Evolutionary conservation across 2,113 vertebrate genomes (phyloP), one percentile per base, ranked within the genome.

Genomic region (Setophaga kirtlandii): DNA sequence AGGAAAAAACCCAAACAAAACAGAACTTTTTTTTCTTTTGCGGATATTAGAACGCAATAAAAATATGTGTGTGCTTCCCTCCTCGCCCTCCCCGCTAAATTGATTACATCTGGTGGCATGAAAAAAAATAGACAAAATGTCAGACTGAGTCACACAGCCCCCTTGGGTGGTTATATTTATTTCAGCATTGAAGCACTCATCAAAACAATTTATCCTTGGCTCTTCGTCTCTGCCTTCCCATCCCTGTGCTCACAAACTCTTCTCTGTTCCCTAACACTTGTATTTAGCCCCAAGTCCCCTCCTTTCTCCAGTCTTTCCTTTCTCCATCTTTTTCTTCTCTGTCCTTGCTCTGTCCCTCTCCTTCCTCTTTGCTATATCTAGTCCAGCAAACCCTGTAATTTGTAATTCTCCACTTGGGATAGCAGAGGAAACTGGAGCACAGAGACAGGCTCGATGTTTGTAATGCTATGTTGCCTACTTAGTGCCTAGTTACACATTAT

Each of bases 111-210:
- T 96, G 95, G 95, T 97, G 88, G 65, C 96, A 95, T 46, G 53
- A 95, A 95, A 95, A 94, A 97, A 96, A 92, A 94, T 90, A 86
- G 76, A 80, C 88, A 94, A 95, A 96, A 97, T 94, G 85, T 96
- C 92, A 96, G 76, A 89, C 96, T 97, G 96, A 96, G 93, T 96
- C 96, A 97, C 85, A 95, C 80, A 96, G 94, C 92, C 96, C 96
- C 94, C 94, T 95, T 96, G 92, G 94, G 95, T 96, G 90, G 83
- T 96, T 96, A 92, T 93, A 97, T 94, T 96, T 96, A 96, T 97
- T 96, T 95, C 96, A 95, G 91, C 63, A 62, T 74, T 97, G 94
- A 93, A 96, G 89, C 81, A 91, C 87, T 96, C 95, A 96, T 92
- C 94, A 92, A 89, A 96, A 93, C 90, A 96, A 94, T 96, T 96